Conservation (phyloP, 1,140 invertebrate species). For the Adoxophyes honmai region DNA sequence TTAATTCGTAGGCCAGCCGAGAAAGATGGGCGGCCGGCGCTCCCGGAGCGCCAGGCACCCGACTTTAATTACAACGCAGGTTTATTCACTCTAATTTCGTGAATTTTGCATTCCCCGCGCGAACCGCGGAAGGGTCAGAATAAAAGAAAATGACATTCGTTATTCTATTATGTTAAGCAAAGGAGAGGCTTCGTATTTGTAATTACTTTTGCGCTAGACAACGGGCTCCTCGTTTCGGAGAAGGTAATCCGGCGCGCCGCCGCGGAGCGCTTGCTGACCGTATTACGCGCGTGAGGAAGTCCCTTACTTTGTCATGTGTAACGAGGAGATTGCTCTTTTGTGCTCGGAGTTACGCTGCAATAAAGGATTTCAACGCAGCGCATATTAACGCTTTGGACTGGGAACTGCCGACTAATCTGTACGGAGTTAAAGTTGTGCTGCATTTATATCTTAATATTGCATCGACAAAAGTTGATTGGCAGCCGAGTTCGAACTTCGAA, state of each 20-base stretch:
- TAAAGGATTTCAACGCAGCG: constrained; percentile 2
- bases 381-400: constrained; percentile 1
- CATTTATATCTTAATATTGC: no score
- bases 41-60: constrained; percentile 44
- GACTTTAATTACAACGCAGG: constrained; percentile 74
- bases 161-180: constrained; percentile 71
- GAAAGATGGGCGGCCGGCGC: constrained; percentile 65
- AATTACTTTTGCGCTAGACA: constrained; percentile 49
- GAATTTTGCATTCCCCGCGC: constrained; percentile 73
- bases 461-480: no score
- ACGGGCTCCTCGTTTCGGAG: neutral
- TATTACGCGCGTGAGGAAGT: constrained; percentile 3
- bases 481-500: no score
- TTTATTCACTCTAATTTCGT: constrained; percentile 74
- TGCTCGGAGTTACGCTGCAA: constrained; percentile 18
- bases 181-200: constrained; percentile 55
- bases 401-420: neutral
- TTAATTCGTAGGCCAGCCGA: constrained; percentile 74
- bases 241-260: neutral
- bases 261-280: neutral
- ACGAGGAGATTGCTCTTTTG: constrained; percentile 24
- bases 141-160: constrained; percentile 75
- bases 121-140: constrained; percentile 71
- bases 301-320: constrained; percentile 11
- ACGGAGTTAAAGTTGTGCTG: no score